phyloP scores from a whole-genome alignment of 2,113 vertebrate species.

The Atrichornis clamosus region DNA sequence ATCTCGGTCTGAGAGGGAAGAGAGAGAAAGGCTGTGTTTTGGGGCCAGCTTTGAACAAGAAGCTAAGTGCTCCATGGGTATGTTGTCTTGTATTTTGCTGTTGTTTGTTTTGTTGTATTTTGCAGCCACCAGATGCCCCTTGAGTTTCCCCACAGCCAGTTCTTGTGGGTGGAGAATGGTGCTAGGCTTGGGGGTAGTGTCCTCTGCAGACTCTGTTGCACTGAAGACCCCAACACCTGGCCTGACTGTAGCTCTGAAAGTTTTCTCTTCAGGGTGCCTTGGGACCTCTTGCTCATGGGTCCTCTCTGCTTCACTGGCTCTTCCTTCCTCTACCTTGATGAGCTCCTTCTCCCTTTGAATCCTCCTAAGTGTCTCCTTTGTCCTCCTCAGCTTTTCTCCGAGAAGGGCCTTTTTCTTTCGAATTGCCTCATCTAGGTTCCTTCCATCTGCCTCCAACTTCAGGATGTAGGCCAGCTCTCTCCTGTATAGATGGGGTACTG shows the following conservation, averaged over 20 bases:
- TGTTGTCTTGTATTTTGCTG: conserved; percentile 15
- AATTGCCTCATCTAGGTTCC: conserved; percentile 71
- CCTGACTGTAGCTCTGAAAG: not conserved
- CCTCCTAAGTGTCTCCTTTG: conserved; percentile 71
- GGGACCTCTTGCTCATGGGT: not conserved
- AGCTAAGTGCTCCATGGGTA: not conserved
- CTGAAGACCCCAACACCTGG: not conserved
- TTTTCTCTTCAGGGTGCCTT: not conserved
- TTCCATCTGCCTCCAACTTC: conserved; percentile 63
- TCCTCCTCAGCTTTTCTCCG: conserved; percentile 76
- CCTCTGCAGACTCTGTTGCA: not conserved
- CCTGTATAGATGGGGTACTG: not conserved
- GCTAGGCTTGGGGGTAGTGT: not conserved
- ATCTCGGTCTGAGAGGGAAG: not conserved
- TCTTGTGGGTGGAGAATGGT: not conserved
- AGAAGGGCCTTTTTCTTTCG: conserved; percentile 74
- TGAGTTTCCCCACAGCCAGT: conserved; percentile 33
- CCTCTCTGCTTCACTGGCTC: not conserved
- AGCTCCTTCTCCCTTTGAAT: conserved; percentile 68
- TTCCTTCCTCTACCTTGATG: conserved; percentile 32
- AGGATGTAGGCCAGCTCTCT: conserved; percentile 35
- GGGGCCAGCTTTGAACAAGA: not conserved
- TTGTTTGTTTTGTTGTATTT: conserved; percentile 41
- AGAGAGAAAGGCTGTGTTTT: not conserved
- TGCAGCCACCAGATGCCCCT: conserved; percentile 28